A percentile compares a stretch with the other conserved stretches of the same genome.
These are phyloP conservation scores for Ardeotis arabs DNA, from an alignment of 2,113 vertebrate species.

Conservation along the genomic window DNA sequence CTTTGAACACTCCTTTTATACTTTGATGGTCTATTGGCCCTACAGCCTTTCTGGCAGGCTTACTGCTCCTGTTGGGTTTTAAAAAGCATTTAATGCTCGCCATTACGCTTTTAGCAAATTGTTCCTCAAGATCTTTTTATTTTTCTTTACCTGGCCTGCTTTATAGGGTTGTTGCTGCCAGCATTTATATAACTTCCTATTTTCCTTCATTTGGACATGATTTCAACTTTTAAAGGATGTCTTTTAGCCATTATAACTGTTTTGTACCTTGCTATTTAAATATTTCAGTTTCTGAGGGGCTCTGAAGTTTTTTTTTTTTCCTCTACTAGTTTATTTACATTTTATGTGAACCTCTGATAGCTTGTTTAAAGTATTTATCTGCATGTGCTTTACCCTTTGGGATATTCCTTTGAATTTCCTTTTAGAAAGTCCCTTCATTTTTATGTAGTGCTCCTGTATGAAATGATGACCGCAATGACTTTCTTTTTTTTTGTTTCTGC, in stretches of 20 bases:
- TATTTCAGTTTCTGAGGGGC: background rate
- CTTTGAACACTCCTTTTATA: background rate
- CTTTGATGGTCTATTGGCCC: background rate
- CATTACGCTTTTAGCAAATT: background rate
- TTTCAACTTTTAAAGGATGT: background rate
- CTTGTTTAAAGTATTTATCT: background rate
- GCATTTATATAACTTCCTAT: background rate
- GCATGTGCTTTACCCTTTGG: background rate
- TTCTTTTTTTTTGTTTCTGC: background rate
- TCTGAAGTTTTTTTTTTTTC: background rate
- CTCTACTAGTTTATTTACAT: background rate
- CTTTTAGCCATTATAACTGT: background rate
- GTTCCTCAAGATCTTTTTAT: background rate
- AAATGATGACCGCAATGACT: background rate
- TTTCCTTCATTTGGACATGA: background rate
- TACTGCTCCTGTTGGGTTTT: background rate
- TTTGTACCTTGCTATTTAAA: background rate
- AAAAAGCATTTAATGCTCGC: background rate
- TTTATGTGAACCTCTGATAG: background rate
- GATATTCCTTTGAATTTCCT: background rate
- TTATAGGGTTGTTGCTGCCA: background rate
- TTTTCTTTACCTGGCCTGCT: background rate
- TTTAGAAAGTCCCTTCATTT: background rate
- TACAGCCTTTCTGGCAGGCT: conserved; percentile 5
- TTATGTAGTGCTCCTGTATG: background rate